Evolutionary conservation across 2,888 invertebrate species (phyloP).

Genomic region (Nyleta sp.): DNA sequence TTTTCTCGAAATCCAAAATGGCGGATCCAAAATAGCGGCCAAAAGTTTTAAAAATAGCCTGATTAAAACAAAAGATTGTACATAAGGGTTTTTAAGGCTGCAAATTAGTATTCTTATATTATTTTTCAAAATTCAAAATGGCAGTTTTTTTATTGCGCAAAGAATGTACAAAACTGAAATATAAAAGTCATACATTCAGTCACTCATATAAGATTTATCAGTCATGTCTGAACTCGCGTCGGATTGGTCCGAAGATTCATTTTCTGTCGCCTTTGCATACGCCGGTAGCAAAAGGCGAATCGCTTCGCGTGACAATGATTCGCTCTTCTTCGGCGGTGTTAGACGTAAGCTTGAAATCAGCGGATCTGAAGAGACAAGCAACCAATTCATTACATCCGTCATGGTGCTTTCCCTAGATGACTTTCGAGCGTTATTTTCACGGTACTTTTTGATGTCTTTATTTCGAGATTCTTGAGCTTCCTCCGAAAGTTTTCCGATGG

Average conservation of each 20-base stretch:
- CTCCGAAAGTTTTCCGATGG: conserved; percentile 71
- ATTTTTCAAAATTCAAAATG: not conserved
- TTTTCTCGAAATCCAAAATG: too few species aligned
- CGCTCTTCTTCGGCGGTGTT: conserved; percentile 8
- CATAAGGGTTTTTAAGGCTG: conserved; percentile 8
- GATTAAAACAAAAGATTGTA: too few species aligned
- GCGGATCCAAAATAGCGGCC: too few species aligned
- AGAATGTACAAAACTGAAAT: not conserved
- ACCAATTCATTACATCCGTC: conserved; percentile 18
- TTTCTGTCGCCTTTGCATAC: not conserved
- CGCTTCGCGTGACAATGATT: not conserved
- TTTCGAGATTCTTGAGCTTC: conserved; percentile 73
- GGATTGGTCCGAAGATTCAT: not conserved
- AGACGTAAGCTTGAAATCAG: conserved; percentile 14
- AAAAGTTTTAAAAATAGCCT: too few species aligned
- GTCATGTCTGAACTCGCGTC: too few species aligned
- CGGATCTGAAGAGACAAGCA: conserved; percentile 21
- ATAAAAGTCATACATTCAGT: not conserved
- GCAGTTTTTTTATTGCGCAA: not conserved
- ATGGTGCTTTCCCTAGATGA: conserved; percentile 9
- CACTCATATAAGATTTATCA: too few species aligned
- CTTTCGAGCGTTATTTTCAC: conserved; percentile 38
- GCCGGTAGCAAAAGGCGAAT: not conserved
- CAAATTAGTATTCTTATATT: conserved; percentile 4
- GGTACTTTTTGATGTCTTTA: conserved; percentile 61